Evolutionary conservation across 2,113 vertebrate genomes (phyloP).

Genomic region (Melospiza georgiana): DNA sequence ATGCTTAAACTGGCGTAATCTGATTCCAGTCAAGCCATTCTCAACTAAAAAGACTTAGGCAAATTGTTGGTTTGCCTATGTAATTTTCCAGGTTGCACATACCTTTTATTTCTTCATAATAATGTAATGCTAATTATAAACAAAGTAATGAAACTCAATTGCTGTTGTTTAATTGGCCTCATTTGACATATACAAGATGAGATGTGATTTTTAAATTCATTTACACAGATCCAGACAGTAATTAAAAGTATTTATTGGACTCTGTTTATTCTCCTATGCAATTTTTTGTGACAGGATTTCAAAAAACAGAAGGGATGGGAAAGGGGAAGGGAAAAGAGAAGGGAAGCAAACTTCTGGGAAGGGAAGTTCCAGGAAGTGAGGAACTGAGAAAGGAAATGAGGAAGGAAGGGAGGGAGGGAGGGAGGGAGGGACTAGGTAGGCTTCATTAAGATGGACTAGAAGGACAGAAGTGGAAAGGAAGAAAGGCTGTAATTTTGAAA

Average conservation of each 20-base stretch:
- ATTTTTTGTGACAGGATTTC: neutral
- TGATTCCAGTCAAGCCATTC: neutral
- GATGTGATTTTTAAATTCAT: neutral
- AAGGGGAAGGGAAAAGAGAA: neutral
- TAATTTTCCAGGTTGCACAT: neutral
- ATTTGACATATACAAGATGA: neutral
- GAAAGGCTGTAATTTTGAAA: neutral
- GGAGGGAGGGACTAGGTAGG: neutral
- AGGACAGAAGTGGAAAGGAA: neutral
- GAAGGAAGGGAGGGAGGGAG: no score
- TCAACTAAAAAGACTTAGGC: neutral
- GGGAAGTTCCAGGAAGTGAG: neutral
- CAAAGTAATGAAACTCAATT: neutral
- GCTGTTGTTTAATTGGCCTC: neutral
- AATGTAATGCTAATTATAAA: neutral
- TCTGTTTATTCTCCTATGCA: neutral
- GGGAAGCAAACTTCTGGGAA: neutral
- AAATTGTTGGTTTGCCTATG: neutral
- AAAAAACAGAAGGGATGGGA: neutral
- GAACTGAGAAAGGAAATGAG: no score
- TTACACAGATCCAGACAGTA: neutral
- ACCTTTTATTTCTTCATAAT: neutral
- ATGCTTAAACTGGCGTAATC: neutral
- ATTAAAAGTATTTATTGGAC: neutral
- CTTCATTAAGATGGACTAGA: no score